phyloP scores from a whole-genome alignment of 1,140 invertebrate species.

The Mycetomoellerius zeteki region DNA sequence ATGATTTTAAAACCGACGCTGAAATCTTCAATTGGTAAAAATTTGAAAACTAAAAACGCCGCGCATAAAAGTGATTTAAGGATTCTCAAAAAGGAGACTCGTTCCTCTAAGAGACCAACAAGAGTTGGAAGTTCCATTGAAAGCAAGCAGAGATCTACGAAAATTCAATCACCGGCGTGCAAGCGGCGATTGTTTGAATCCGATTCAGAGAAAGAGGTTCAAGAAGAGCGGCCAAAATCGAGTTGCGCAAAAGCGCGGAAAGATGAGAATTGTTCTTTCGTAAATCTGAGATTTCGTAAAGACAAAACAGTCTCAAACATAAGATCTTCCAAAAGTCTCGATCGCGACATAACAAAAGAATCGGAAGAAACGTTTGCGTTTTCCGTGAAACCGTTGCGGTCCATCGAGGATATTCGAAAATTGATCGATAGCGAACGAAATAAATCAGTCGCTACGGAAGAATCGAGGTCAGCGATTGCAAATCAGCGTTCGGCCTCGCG shows the following conservation, averaged over 20 bases:
- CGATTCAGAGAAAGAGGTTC: constrained; percentile 47
- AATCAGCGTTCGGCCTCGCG: constrained; percentile 33
- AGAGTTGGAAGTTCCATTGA: constrained; percentile 56
- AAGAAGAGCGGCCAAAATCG: neutral
- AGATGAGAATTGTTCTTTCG: neutral
- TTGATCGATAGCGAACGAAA: constrained; percentile 64
- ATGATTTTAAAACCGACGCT: neutral
- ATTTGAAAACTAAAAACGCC: neutral
- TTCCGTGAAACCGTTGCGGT: constrained; percentile 68
- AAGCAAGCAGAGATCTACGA: constrained; percentile 24
- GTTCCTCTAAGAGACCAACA: constrained; percentile 20
- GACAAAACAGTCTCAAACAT: neutral
- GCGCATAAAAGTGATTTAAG: neutral
- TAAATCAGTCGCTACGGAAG: neutral
- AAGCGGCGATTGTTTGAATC: constrained; percentile 73
- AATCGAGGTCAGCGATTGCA: constrained; percentile 68
- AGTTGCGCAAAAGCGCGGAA: constrained; percentile 31
- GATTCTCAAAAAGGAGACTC: neutral
- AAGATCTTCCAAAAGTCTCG: constrained; percentile 1
- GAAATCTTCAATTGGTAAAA: neutral
- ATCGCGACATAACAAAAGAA: neutral
- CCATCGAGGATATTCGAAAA: constrained; percentile 77
- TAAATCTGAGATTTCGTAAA: constrained; percentile 9
- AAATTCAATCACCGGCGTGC: constrained; percentile 65
- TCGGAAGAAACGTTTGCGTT: neutral